A percentile compares a stretch with the other conserved stretches of the same genome.
Conservation (phyloP, 2,888 invertebrate species). For the Tetragnatha montana region DNA sequence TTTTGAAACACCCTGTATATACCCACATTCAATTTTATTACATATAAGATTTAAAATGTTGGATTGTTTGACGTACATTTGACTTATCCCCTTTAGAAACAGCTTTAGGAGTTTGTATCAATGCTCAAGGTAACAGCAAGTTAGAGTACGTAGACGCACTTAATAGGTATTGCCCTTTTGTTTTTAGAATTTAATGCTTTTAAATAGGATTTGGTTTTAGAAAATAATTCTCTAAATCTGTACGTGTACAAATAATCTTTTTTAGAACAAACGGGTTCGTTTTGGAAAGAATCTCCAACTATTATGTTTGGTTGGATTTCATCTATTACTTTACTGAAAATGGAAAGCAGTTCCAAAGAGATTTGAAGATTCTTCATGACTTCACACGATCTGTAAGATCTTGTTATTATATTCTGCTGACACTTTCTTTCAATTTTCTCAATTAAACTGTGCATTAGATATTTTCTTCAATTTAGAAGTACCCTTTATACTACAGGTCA, state of each 20-base stretch:
- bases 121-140: conserved; percentile 68
- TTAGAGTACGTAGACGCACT: conserved; percentile 49
- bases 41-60: no score
- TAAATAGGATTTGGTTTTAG: no score
- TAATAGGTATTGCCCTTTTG: neutral
- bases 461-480: no score
- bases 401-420: neutral
- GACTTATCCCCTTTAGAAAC: conserved; percentile 58
- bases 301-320: conserved; percentile 43
- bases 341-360: conserved; percentile 30
- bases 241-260: neutral
- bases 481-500: no score
- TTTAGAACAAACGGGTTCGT: conserved; percentile 70
- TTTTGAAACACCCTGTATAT: no score
- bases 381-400: conserved; percentile 63
- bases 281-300: conserved; percentile 26
- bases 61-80: no score
- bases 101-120: conserved; percentile 71
- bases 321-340: conserved; percentile 27
- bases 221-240: no score
- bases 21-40: no score
- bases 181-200: no score
- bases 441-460: no score
- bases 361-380: conserved; percentile 50
- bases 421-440: neutral